Percentiles rank a stretch among this genome's conserved stretches.
Conservation (phyloP, 1,140 invertebrate species). For the Trypoxylus dichotomus region DNA sequence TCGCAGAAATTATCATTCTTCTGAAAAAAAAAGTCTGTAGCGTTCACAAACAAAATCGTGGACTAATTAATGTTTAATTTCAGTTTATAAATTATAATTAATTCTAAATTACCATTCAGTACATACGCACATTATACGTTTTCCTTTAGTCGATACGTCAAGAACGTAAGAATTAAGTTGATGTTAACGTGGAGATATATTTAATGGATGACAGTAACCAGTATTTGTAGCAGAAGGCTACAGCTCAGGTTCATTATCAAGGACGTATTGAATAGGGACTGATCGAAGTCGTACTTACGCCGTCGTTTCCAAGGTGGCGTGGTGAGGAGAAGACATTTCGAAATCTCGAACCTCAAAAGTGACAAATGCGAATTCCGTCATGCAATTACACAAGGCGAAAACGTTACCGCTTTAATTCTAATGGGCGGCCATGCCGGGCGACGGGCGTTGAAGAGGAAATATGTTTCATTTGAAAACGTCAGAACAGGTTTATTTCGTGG, state of each 20-base stretch:
- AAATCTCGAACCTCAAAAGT: conserved; percentile 22
- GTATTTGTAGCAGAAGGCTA: not conserved
- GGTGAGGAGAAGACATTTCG: conserved; percentile 1
- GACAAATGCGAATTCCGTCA: conserved; percentile 23
- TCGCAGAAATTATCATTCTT: not conserved
- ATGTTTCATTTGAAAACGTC: conserved; percentile 25
- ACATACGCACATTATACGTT: not conserved
- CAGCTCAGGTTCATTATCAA: conserved; percentile 11
- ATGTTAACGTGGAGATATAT: not conserved
- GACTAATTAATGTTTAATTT: not conserved
- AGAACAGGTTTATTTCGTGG: conserved; percentile 15
- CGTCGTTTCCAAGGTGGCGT: not conserved
- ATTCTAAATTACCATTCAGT: not conserved
- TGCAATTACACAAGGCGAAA: conserved; percentile 19
- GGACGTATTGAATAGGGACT: not conserved
- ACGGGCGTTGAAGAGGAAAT: conserved; percentile 13
- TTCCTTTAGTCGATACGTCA: no score
- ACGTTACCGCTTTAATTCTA: conserved; percentile 20
- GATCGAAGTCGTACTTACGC: not conserved
- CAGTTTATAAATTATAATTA: not conserved
- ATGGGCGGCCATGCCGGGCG: conserved; percentile 10
- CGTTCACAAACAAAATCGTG: not conserved
- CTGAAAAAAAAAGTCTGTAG: not conserved
- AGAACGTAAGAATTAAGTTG: not conserved
- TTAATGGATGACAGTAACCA: not conserved